Conservation (phyloP, 2,113 vertebrate species). For the Eulemur macaco region DNA sequence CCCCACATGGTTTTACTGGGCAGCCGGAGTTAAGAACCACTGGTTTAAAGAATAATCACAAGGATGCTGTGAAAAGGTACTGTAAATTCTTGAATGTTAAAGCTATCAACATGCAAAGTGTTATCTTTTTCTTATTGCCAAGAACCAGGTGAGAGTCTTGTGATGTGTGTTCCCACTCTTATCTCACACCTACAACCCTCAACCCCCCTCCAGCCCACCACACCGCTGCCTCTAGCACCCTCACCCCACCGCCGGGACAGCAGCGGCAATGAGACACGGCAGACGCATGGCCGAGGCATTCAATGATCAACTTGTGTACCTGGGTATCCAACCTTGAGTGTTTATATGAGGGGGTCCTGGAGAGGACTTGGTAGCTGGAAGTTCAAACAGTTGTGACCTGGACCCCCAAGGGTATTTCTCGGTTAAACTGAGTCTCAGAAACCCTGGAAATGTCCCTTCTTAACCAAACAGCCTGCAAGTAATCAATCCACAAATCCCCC, state of each 20-base stretch:
- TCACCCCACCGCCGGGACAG: neutral
- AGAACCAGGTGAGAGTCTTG: neutral
- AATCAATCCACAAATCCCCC: neutral
- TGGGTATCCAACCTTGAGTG: neutral
- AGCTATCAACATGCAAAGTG: neutral
- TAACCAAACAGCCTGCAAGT: neutral
- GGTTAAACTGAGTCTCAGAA: neutral
- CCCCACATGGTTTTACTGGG: neutral
- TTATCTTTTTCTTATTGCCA: neutral
- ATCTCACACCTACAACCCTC: neutral
- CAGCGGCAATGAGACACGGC: neutral
- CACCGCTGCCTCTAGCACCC: accelerated
- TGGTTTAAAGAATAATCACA: neutral
- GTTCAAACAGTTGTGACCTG: neutral
- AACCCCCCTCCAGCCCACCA: neutral
- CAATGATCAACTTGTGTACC: neutral
- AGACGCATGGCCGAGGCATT: neutral
- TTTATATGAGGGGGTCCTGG: neutral
- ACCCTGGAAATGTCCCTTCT: neutral
- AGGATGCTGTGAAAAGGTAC: neutral
- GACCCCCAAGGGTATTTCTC: neutral
- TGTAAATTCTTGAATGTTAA: neutral
- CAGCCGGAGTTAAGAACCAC: neutral
- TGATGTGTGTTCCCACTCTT: neutral
- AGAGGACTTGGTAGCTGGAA: accelerated